Evolutionary conservation across 2,113 vertebrate genomes (phyloP).

Genomic region (Cynocephalus volans): DNA sequence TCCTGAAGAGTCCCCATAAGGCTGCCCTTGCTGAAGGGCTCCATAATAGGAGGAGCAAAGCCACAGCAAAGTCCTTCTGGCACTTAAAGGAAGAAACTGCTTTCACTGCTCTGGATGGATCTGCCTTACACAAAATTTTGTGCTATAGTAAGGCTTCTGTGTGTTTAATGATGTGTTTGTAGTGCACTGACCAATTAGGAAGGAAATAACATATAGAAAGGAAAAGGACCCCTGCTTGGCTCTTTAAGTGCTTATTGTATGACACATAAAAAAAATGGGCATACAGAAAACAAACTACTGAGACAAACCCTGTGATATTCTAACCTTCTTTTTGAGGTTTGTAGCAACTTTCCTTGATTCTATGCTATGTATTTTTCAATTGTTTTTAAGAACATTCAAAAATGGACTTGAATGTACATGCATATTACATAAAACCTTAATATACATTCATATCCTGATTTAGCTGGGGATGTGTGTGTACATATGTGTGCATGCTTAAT

Average conservation of each 20-base stretch:
- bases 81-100: constrained; percentile 10
- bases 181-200: not conserved
- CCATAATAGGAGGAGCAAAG: not conserved
- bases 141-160: not conserved
- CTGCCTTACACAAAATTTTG: not conserved
- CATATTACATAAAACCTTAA: not conserved
- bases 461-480: not conserved
- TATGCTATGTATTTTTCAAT: not conserved
- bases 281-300: not conserved
- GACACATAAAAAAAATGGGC: not conserved
- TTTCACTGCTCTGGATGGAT: not conserved
- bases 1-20: not conserved
- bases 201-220: not conserved
- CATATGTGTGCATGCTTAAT: not conserved
- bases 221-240: not conserved
- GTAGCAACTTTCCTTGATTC: constrained; percentile 8
- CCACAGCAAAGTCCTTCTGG: constrained; percentile 7
- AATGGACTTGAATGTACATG: not conserved
- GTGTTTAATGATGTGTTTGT: constrained; percentile 50
- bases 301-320: constrained; percentile 16
- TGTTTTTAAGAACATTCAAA: not conserved
- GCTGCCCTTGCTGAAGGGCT: not conserved
- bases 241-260: constrained; percentile 52
- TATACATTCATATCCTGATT: not conserved
- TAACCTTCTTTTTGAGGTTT: constrained; percentile 42